Conservation (phyloP, 1,140 invertebrate genomes). For the Drosophila malerkotliana region DNA sequence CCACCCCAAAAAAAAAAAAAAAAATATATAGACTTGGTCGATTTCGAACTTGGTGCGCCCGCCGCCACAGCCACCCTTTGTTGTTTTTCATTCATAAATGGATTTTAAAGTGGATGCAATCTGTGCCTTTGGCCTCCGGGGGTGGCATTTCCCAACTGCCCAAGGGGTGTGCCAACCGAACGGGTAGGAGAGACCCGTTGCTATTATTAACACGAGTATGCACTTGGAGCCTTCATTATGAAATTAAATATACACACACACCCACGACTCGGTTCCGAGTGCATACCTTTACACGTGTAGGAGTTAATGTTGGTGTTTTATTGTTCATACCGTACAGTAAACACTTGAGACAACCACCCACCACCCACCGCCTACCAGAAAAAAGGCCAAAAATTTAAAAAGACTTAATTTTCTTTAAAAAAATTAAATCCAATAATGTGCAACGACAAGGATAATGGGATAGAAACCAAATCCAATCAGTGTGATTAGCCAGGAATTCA, state of each 20-base stretch:
- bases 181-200: constrained; percentile 16
- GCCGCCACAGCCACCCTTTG: constrained; percentile 25
- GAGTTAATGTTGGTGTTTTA: constrained; percentile 11
- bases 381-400: neutral
- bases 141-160: constrained; percentile 18
- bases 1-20: constrained; percentile 24
- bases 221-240: constrained; percentile 75
- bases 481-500: constrained; percentile 28
- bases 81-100: constrained; percentile 70
- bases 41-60: constrained; percentile 2
- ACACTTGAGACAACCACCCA: constrained; percentile 48
- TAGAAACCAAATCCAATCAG: constrained; percentile 34
- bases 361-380: neutral
- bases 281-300: neutral
- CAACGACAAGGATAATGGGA: constrained; percentile 7
- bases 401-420: neutral
- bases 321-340: constrained; percentile 40
- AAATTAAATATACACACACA: constrained; percentile 67
- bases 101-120: constrained; percentile 78
- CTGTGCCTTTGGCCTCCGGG: constrained; percentile 15
- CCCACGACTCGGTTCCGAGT: neutral
- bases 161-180: neutral
- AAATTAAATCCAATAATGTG: constrained; percentile 20
- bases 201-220: constrained; percentile 65
- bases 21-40: constrained; percentile 10